Evolutionary conservation across 2,888 invertebrate species (phyloP).

Genomic region (Eupithecia insigniata): DNA sequence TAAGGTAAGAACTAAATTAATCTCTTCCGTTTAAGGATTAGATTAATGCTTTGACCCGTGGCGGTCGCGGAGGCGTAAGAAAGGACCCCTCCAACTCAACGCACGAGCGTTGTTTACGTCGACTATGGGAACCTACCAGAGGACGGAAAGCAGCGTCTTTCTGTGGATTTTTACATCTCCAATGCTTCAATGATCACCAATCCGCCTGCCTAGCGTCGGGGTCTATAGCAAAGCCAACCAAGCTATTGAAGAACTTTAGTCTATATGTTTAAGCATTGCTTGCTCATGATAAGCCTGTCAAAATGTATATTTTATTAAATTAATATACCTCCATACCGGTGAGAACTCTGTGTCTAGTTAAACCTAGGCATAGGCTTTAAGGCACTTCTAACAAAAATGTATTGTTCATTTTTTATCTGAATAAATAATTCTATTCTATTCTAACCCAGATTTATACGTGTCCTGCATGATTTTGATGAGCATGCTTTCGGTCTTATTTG

Average conservation of each 20-base stretch:
- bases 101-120: background rate
- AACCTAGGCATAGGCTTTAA: too few relatives aligned
- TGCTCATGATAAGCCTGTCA: too few relatives aligned
- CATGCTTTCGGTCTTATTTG: background rate
- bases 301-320: too few relatives aligned
- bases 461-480: background rate
- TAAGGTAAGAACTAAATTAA: background rate
- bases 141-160: background rate
- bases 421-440: too few relatives aligned
- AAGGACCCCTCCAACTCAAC: background rate
- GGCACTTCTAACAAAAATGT: too few relatives aligned
- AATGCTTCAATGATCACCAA: too few relatives aligned
- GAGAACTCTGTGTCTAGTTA: too few relatives aligned
- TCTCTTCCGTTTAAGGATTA: background rate
- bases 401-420: too few relatives aligned
- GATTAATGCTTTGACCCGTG: background rate
- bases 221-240: background rate
- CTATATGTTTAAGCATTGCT: too few relatives aligned
- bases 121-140: background rate
- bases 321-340: too few relatives aligned
- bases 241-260: too few relatives aligned
- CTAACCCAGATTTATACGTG: too few relatives aligned
- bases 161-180: background rate
- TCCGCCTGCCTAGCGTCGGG: background rate
- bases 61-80: background rate